These are phyloP conservation scores for Peromyscus aztecus DNA, from an alignment of 2,797 vertebrate species.

Conservation along the genomic window DNA sequence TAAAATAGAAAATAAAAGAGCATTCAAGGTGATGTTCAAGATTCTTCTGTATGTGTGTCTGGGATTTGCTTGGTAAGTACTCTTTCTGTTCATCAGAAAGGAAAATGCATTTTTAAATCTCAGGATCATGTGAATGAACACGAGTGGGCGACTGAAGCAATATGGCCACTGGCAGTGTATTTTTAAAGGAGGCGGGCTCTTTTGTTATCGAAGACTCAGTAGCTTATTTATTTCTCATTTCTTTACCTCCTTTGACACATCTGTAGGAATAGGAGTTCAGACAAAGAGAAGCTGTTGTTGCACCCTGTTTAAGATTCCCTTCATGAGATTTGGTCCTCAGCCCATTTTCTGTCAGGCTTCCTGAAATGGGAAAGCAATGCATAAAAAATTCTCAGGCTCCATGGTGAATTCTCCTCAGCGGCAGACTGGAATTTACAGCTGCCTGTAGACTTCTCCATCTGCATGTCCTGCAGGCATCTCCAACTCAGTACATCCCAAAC, in stretches of 20 bases:
- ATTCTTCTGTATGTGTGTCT: background rate
- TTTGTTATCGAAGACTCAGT: background rate
- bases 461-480: constrained; percentile 65
- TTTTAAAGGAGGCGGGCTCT: background rate
- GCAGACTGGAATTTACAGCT: constrained; percentile 63
- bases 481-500: constrained; percentile 46
- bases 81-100: background rate
- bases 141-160: background rate
- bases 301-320: constrained; percentile 71
- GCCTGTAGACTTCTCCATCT: constrained; percentile 75
- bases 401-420: constrained; percentile 52
- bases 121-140: background rate
- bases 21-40: constrained; percentile 12
- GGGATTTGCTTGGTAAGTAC: background rate
- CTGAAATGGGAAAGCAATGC: constrained; percentile 68
- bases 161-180: background rate
- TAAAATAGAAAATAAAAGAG: background rate
- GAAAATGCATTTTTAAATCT: background rate
- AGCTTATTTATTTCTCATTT: constrained; percentile 48
- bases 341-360: constrained; percentile 80
- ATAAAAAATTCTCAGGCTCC: constrained; percentile 65
- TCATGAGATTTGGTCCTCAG: constrained; percentile 67
- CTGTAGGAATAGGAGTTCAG: constrained; percentile 47
- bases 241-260: constrained; percentile 53
- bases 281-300: constrained; percentile 67